Conservation (phyloP, 1,140 invertebrate genomes). For the Drosophila albomicans region DNA sequence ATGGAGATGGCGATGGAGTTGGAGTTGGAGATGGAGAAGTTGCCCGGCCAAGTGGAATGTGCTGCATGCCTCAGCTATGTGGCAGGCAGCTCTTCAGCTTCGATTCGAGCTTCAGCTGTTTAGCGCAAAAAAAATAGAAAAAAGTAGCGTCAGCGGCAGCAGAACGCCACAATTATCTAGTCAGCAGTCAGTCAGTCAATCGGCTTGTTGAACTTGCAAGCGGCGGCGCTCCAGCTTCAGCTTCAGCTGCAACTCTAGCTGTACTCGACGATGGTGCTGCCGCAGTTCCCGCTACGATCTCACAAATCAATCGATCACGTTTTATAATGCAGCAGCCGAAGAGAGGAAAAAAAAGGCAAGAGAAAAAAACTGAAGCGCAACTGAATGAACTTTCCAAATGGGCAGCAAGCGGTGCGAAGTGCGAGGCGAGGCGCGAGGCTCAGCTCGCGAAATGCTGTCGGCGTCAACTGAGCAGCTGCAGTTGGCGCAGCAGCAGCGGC, state of each 20-base stretch:
- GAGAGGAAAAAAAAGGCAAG: conserved; percentile 23
- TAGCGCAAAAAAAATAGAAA: conserved; percentile 51
- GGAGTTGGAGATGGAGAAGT: conserved; percentile 14
- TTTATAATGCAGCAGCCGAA: conserved; percentile 61
- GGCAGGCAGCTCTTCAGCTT: conserved; percentile 29
- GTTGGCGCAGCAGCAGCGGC: conserved; percentile 24
- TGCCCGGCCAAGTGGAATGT: conserved; percentile 66
- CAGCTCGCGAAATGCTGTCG: conserved; percentile 59
- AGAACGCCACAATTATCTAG: conserved; percentile 84
- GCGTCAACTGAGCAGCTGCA: conserved; percentile 45
- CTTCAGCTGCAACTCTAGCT: conserved; percentile 32
- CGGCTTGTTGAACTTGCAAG: conserved; percentile 82
- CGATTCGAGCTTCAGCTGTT: conserved; percentile 62
- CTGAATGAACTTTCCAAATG: conserved; percentile 82
- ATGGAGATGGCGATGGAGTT: conserved; percentile 13
- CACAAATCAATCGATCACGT: conserved; percentile 85
- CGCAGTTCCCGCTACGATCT: conserved; percentile 56
- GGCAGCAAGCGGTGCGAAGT: conserved; percentile 40
- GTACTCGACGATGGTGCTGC: conserved; percentile 28
- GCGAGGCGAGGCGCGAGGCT: background rate
- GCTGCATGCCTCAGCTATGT: conserved; percentile 53
- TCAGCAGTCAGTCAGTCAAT: conserved; percentile 84
- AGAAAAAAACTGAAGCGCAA: conserved; percentile 65
- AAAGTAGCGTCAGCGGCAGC: conserved; percentile 74
- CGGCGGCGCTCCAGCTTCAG: conserved; percentile 49